phyloP scores from a whole-genome alignment of 2,888 invertebrate genomes.

The Ommatoiulus sabulosus region DNA sequence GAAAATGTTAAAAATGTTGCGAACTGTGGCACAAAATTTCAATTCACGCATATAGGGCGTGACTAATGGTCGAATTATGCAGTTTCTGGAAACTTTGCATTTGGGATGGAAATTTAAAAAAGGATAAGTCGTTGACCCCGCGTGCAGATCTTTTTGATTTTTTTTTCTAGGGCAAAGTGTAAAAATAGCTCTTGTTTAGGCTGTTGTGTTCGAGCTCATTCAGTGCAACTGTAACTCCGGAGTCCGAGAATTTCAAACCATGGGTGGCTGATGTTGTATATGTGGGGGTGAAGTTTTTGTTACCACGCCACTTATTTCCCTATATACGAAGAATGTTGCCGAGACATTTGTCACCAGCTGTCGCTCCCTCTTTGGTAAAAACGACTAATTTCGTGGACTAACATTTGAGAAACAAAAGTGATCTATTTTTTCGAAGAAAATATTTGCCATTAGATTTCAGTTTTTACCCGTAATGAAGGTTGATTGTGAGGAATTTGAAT shows the following conservation, averaged over 20 bases:
- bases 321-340: background rate
- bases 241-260: background rate
- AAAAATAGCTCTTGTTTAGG: slow-evolving; percentile 27
- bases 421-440: too few species aligned
- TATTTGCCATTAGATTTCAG: too few species aligned
- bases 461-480: too few species aligned
- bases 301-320: background rate
- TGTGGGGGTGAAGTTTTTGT: background rate
- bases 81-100: background rate
- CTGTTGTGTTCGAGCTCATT: slow-evolving; percentile 13
- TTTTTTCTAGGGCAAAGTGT: background rate
- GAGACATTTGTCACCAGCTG: slow-evolving; percentile 10
- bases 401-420: too few species aligned
- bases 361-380: background rate
- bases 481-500: too few species aligned
- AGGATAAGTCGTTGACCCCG: slow-evolving; percentile 17
- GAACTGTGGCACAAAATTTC: background rate
- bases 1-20: too few species aligned
- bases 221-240: background rate
- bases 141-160: slow-evolving; percentile 8
- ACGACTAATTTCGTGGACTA: too few species aligned
- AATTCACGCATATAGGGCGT: background rate
- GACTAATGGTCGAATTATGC: background rate
- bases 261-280: background rate
- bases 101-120: background rate